Percentiles rank a stretch among this genome's conserved stretches.
Conservation (phyloP, 2,113 vertebrate species). For the Rhinolophus sinicus region DNA sequence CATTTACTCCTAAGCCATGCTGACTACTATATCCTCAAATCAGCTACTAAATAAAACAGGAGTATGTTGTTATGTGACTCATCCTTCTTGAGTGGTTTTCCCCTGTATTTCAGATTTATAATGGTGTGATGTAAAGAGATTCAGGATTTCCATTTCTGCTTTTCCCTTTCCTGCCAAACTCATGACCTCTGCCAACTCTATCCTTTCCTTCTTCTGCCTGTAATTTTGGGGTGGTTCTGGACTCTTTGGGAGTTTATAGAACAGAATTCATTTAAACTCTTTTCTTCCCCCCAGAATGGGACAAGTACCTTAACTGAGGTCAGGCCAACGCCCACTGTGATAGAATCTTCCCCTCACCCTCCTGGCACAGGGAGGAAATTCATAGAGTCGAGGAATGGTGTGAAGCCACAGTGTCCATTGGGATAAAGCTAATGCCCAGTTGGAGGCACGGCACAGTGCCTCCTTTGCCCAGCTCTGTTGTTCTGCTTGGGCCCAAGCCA, state of each 20-base stretch:
- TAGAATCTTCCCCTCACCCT: slow-evolving; percentile 28
- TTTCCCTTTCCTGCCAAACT: background rate
- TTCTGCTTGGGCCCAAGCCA: slow-evolving; percentile 69
- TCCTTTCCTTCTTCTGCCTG: slow-evolving; percentile 47
- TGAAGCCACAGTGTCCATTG: slow-evolving; percentile 49
- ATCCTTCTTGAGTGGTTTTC: background rate
- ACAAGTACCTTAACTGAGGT: slow-evolving; percentile 61
- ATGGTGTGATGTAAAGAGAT: background rate
- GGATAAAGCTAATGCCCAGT: slow-evolving; percentile 54
- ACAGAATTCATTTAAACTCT: slow-evolving; percentile 43
- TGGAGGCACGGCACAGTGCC: slow-evolving; percentile 20
- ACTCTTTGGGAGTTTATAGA: slow-evolving; percentile 53
- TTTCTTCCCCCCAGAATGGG: background rate
- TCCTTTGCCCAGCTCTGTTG: slow-evolving; percentile 53
- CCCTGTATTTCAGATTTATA: slow-evolving; percentile 6
- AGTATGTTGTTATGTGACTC: background rate
- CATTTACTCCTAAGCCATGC: background rate
- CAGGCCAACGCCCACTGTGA: slow-evolving; percentile 54
- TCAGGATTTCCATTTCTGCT: slow-evolving; percentile 52
- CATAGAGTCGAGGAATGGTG: slow-evolving; percentile 42
- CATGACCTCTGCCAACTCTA: background rate
- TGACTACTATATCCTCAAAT: background rate
- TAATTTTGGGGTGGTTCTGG: slow-evolving; percentile 31
- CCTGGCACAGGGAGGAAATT: slow-evolving; percentile 54
- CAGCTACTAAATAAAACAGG: background rate